Percentiles rank a stretch among this genome's conserved stretches.
phyloP scores from a whole-genome alignment of 2,797 vertebrate genomes.

The Peromyscus melanophrys region DNA sequence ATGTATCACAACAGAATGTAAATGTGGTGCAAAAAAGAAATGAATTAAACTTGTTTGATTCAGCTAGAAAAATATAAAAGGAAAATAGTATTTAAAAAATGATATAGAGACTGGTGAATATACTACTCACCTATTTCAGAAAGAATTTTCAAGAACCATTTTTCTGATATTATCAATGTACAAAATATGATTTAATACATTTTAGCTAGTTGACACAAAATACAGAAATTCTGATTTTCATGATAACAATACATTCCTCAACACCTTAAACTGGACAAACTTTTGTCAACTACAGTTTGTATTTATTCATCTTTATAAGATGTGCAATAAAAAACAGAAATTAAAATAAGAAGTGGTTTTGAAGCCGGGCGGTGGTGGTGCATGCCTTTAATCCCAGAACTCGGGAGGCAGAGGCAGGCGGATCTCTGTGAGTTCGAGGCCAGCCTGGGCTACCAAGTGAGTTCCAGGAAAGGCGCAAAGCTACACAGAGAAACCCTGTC shows the following conservation, averaged over 20 bases:
- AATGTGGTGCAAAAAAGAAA: slow-evolving; percentile 48
- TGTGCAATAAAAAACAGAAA: background rate
- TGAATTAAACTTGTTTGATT: background rate
- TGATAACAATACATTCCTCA: background rate
- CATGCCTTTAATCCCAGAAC: no score
- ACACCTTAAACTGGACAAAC: background rate
- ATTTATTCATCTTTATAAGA: background rate
- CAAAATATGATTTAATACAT: background rate
- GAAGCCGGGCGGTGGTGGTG: no score
- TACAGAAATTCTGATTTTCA: background rate
- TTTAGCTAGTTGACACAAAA: background rate
- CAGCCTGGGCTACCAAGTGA: no score
- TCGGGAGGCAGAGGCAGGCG: no score
- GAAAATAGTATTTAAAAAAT: background rate
- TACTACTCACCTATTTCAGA: background rate
- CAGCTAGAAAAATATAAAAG: background rate
- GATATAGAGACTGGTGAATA: background rate
- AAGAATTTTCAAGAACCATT: background rate
- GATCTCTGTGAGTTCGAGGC: no score
- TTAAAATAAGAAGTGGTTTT: background rate
- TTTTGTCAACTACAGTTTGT: background rate
- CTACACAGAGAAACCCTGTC: no score
- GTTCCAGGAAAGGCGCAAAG: no score
- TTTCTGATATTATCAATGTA: background rate
- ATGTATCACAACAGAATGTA: background rate